Conservation (phyloP, 2,113 vertebrate species). For the Sphyrna mokarran region DNA sequence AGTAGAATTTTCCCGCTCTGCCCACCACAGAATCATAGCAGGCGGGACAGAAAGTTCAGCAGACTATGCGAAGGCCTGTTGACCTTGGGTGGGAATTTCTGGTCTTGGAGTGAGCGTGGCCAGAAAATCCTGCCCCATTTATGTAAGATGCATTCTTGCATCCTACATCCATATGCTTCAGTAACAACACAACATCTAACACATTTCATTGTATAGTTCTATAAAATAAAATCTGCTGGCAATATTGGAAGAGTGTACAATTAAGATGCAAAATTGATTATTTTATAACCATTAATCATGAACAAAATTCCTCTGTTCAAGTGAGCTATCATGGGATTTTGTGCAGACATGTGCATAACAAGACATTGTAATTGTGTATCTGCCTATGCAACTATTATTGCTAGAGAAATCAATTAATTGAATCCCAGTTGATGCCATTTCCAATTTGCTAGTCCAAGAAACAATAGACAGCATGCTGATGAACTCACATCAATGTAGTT, state of each 20-base stretch:
- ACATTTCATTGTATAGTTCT: neutral
- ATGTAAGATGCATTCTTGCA: neutral
- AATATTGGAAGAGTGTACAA: neutral
- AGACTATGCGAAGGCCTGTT: no score
- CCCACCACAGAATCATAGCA: no score
- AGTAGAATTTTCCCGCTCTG: no score
- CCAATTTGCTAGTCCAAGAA: neutral
- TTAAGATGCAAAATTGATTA: neutral
- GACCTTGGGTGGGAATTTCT: no score
- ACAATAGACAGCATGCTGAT: neutral
- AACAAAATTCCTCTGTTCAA: neutral
- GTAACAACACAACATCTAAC: neutral
- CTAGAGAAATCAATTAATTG: neutral
- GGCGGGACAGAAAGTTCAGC: no score
- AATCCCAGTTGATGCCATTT: conserved; percentile 20
- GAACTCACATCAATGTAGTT: neutral
- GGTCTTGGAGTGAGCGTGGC: no score
- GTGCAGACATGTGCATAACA: neutral
- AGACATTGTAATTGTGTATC: neutral
- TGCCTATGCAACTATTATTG: neutral
- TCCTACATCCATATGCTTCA: neutral
- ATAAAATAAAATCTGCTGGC: neutral
- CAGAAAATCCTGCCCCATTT: no score
- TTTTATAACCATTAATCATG: neutral
- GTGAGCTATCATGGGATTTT: neutral